Conservation (phyloP, 2,113 vertebrate genomes). For the Heloderma charlesbogerti region DNA sequence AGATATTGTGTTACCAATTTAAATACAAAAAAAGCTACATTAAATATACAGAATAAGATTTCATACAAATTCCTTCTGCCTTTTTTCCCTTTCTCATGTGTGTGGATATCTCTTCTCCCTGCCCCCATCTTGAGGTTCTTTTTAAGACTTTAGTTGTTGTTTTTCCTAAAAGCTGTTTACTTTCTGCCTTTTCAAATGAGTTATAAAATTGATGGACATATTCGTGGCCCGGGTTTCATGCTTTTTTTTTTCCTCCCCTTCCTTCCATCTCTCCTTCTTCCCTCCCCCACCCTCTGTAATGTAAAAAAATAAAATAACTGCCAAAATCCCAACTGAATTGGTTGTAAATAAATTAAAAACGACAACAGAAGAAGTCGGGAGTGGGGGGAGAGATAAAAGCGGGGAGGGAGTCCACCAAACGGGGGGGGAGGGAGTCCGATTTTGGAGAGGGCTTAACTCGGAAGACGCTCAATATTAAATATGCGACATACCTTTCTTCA, state of each 20-base stretch:
- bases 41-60: conserved; percentile 99
- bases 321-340: conserved; percentile 71
- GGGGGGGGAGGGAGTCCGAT: conserved; percentile 44
- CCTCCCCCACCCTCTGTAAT: too few relatives aligned
- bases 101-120: conserved; percentile 54
- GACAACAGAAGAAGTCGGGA: neutral
- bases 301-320: conserved; percentile 79
- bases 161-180: conserved; percentile 55
- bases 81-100: conserved; percentile 44
- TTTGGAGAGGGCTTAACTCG: conserved; percentile 44
- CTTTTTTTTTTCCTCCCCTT: conserved; percentile 74
- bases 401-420: rapidly evolving
- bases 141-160: conserved; percentile 89
- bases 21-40: conserved; percentile 99
- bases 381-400: too few relatives aligned
- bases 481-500: conserved; percentile 99
- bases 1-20: conserved; percentile 99
- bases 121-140: conserved; percentile 39
- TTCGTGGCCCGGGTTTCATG: conserved; percentile 46
- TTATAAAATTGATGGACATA: conserved; percentile 88
- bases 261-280: neutral
- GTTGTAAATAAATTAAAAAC: conserved; percentile 79
- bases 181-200: conserved; percentile 85
- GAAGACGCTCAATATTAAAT: conserved; percentile 92
- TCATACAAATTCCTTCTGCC: conserved; percentile 89